These are phyloP conservation scores for Taenioides sp. DNA, from an alignment of 2,797 vertebrate genomes.

Conservation along the genomic window DNA sequence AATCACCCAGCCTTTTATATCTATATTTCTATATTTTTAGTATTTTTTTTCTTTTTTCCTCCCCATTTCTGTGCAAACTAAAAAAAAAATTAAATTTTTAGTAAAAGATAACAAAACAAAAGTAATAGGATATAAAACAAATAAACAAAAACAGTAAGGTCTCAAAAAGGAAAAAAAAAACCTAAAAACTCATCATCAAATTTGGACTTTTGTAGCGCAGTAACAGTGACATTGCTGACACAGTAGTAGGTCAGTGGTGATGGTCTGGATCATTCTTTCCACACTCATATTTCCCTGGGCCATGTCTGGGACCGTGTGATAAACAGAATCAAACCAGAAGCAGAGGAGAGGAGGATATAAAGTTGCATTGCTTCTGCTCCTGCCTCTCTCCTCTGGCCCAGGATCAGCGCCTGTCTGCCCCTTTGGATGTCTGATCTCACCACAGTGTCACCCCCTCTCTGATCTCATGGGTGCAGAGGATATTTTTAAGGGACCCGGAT, in stretches of 20 bases:
- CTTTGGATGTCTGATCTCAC: conserved; percentile 74
- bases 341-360: conserved; percentile 52
- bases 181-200: too few species aligned
- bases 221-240: conserved; percentile 20
- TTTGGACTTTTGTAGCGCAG: not conserved
- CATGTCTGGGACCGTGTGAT: conserved; percentile 49
- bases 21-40: too few species aligned
- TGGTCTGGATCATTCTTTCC: conserved; percentile 51
- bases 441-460: conserved; percentile 66
- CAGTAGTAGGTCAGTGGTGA: conserved; percentile 33
- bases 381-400: conserved; percentile 45
- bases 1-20: too few species aligned
- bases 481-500: conserved; percentile 70
- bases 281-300: conserved; percentile 48
- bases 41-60: too few species aligned
- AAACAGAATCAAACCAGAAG: conserved; percentile 59
- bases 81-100: too few species aligned
- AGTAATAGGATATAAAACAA: too few species aligned
- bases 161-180: too few species aligned
- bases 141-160: not conserved
- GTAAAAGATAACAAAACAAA: too few species aligned
- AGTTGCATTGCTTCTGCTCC: conserved; percentile 57
- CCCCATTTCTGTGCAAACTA: too few species aligned
- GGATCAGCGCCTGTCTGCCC: conserved; percentile 47
- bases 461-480: conserved; percentile 68